Evolutionary conservation across 2,888 invertebrate genomes (phyloP).

Genomic region (Campopleginae sp.): DNA sequence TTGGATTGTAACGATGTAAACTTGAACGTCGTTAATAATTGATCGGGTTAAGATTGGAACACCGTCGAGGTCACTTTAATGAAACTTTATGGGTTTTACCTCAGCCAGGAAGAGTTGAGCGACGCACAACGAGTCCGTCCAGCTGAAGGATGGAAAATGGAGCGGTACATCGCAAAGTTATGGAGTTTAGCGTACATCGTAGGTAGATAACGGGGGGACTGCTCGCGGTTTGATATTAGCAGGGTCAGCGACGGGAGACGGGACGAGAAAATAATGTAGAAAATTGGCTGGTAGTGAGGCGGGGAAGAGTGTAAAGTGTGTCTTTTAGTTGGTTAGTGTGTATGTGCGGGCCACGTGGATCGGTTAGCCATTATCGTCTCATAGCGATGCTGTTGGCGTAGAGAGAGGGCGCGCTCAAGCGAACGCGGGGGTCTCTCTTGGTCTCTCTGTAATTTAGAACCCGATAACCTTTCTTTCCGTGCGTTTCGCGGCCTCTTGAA

Average conservation of each 20-base stretch:
- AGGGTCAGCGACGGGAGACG: conserved; percentile 59
- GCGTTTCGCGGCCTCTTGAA: conserved; percentile 64
- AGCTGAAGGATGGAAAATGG: not conserved
- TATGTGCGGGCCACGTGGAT: conserved; percentile 66
- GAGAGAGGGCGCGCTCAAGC: conserved; percentile 38
- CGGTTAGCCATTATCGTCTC: conserved; percentile 64
- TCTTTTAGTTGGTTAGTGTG: conserved; percentile 1
- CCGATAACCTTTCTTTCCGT: conserved; percentile 71
- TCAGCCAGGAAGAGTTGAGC: not conserved
- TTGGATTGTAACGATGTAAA: too few species aligned
- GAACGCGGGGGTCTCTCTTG: conserved; percentile 64
- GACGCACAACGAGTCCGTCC: conserved; percentile 19
- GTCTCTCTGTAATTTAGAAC: conserved; percentile 71
- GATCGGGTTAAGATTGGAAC: not conserved
- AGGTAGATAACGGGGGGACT: conserved; percentile 51
- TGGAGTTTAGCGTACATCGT: conserved; percentile 20
- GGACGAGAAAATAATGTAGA: conserved; percentile 70
- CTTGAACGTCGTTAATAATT: too few species aligned
- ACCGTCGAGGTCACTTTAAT: not conserved
- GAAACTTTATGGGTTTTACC: not conserved
- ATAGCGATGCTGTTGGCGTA: conserved; percentile 60
- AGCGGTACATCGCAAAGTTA: conserved; percentile 2
- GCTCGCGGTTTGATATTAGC: conserved; percentile 46
- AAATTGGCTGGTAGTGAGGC: conserved; percentile 68
- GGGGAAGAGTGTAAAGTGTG: conserved; percentile 20